Evolutionary conservation across 2,113 vertebrate genomes (phyloP).

Genomic region (Casuarius casuarius): DNA sequence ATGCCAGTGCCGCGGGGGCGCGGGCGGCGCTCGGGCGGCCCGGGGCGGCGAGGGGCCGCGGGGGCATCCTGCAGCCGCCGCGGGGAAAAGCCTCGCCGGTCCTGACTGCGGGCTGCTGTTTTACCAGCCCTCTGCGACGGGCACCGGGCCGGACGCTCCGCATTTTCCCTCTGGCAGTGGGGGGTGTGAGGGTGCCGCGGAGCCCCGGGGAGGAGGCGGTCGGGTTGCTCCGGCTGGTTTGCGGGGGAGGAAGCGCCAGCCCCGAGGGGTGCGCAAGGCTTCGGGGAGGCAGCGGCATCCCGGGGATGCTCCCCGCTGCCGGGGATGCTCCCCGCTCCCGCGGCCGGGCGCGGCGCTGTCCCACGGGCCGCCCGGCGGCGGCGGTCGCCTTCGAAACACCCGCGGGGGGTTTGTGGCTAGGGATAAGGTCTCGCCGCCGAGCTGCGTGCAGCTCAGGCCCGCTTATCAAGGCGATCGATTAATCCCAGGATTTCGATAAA

Average conservation of each 20-base stretch:
- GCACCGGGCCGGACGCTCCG: not conserved
- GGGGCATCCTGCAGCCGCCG: not conserved
- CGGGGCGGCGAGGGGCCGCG: not conserved
- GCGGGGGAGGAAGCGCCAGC: not conserved
- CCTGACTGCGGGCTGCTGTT: not conserved
- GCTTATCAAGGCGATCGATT: too few species aligned
- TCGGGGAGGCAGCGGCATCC: not conserved
- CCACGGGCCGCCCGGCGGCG: not conserved
- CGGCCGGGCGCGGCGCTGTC: too few species aligned
- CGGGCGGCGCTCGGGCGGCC: not conserved
- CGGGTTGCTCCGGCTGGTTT: not conserved
- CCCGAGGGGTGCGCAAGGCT: not conserved
- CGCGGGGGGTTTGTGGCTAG: not conserved
- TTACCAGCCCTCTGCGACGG: not conserved
- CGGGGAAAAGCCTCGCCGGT: not conserved
- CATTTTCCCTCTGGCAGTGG: not conserved
- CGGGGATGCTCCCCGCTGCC: not conserved
- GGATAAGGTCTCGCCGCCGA: not conserved
- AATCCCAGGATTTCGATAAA: too few species aligned
- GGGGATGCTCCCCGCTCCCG: not conserved
- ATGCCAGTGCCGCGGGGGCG: too few species aligned
- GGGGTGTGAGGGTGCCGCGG: not conserved
- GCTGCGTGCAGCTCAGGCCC: accelerated
- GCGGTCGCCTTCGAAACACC: not conserved
- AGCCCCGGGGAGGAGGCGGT: not conserved